Percentiles rank a stretch among this genome's conserved stretches.
These are phyloP conservation scores for Odontesthes bonariensis DNA, from an alignment of 2,113 vertebrate species.

Conservation along the genomic window DNA sequence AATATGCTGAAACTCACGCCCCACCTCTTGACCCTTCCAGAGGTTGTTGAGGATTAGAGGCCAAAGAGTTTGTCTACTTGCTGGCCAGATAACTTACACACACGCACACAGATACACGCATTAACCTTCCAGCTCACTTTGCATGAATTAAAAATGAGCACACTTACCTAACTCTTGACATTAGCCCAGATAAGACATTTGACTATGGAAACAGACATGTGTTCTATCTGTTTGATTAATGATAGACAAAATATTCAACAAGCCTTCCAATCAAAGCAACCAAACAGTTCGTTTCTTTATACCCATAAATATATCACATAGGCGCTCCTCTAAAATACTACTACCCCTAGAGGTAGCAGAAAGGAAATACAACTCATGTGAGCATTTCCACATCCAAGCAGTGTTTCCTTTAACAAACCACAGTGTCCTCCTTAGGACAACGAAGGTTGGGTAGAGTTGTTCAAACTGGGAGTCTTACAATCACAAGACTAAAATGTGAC, in stretches of 20 bases:
- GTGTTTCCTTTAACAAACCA: too few species aligned
- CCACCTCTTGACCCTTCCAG: constrained; percentile 44
- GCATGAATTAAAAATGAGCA: neutral
- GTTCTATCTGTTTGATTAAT: neutral
- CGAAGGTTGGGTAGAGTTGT: too few species aligned
- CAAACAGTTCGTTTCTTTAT: neutral
- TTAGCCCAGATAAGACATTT: neutral
- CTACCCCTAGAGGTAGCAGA: too few species aligned
- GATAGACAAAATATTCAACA: neutral
- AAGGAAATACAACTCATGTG: too few species aligned
- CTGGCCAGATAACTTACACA: constrained; percentile 5
- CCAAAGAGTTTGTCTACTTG: constrained; percentile 12
- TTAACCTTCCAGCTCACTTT: neutral
- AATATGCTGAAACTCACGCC: constrained; percentile 7
- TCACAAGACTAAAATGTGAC: neutral
- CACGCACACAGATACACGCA: neutral
- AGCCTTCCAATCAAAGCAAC: neutral
- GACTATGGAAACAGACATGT: neutral
- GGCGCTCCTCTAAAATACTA: too few species aligned
- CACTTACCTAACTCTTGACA: neutral
- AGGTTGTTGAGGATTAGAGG: constrained; percentile 35
- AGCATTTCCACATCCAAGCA: too few species aligned
- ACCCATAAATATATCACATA: neutral
- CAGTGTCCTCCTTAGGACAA: too few species aligned
- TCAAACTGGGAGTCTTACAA: too few species aligned